A percentile compares a stretch with the other conserved stretches of the same genome.
These are phyloP conservation scores for Parnassius smintheus DNA, from an alignment of 2,888 invertebrate species.

Conservation along the genomic window DNA sequence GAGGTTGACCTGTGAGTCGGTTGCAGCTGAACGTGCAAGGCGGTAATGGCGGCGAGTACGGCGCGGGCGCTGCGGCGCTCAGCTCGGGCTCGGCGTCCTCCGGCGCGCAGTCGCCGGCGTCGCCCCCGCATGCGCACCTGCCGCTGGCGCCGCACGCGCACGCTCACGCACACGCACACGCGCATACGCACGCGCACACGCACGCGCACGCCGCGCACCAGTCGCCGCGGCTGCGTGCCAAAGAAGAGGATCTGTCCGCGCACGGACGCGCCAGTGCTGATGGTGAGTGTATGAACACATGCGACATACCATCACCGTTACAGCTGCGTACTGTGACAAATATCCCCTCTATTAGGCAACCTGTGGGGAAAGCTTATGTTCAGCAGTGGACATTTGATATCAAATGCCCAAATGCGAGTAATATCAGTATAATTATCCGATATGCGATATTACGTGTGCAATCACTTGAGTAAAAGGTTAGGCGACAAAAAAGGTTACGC, in stretches of 20 bases:
- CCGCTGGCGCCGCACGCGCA: constrained; percentile 45
- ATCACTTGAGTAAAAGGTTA: too few species aligned
- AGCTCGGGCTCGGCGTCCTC: constrained; percentile 70
- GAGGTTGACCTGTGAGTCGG: neutral
- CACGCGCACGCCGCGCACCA: constrained; percentile 46
- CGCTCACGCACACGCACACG: constrained; percentile 47
- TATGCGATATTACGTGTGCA: too few species aligned
- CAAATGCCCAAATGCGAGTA: too few species aligned
- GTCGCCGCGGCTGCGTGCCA: constrained; percentile 75
- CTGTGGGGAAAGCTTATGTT: too few species aligned
- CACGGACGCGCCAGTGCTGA: constrained; percentile 83
- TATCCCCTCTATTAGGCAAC: too few species aligned
- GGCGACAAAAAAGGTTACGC: too few species aligned
- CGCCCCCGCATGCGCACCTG: constrained; percentile 47
- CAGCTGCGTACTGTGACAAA: too few species aligned
- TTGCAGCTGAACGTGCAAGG: constrained; percentile 71
- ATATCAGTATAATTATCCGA: too few species aligned
- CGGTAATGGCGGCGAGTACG: constrained; percentile 41
- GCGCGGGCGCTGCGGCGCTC: constrained; percentile 49
- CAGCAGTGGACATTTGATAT: too few species aligned
- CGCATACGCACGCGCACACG: constrained; percentile 35
- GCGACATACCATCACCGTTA: too few species aligned
- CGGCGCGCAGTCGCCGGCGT: constrained; percentile 68
- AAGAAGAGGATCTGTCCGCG: constrained; percentile 83
- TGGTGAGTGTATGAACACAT: constrained; percentile 52